phyloP scores from a whole-genome alignment of 1,140 invertebrate species.

The Bilobella aurantiaca region DNA sequence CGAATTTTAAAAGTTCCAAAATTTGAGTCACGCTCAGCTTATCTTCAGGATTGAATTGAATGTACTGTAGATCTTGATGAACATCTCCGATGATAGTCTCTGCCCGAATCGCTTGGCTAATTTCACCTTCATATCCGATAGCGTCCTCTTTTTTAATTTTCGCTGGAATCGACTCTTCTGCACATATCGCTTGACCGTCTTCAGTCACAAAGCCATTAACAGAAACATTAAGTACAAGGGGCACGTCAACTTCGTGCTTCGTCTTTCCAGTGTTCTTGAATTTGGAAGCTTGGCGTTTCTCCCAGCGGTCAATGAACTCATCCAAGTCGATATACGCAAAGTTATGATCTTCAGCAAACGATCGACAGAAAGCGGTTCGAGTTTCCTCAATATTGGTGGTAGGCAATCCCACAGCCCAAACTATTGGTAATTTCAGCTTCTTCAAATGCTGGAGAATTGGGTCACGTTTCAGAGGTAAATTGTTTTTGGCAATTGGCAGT shows the following conservation, averaged over 20 bases:
- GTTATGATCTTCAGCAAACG: slow-evolving; percentile 7
- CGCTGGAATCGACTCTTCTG: neutral
- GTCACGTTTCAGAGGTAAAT: slow-evolving; percentile 4
- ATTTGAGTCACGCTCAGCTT: slow-evolving; percentile 10
- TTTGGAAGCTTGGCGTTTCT: neutral
- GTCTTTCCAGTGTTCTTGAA: neutral
- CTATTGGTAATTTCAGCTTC: slow-evolving; percentile 10
- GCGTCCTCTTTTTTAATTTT: neutral
- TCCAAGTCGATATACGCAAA: slow-evolving; percentile 21
- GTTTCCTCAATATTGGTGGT: slow-evolving; percentile 5
- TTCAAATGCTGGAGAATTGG: slow-evolving; percentile 10
- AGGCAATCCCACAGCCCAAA: slow-evolving; percentile 21
- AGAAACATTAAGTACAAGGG: neutral
- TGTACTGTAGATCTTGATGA: neutral
- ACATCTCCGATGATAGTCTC: neutral
- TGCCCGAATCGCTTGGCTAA: neutral
- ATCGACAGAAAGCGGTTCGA: slow-evolving; percentile 4
- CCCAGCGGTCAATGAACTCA: slow-evolving; percentile 15
- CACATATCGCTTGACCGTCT: no score
- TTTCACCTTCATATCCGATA: neutral
- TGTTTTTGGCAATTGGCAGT: neutral
- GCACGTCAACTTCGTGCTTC: neutral
- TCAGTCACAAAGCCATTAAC: no score
- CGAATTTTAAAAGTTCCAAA: slow-evolving; percentile 23
- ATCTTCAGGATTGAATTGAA: neutral